These are phyloP conservation scores for Urocitellus parryii DNA, from an alignment of 2,113 vertebrate species.

Conservation along the genomic window DNA sequence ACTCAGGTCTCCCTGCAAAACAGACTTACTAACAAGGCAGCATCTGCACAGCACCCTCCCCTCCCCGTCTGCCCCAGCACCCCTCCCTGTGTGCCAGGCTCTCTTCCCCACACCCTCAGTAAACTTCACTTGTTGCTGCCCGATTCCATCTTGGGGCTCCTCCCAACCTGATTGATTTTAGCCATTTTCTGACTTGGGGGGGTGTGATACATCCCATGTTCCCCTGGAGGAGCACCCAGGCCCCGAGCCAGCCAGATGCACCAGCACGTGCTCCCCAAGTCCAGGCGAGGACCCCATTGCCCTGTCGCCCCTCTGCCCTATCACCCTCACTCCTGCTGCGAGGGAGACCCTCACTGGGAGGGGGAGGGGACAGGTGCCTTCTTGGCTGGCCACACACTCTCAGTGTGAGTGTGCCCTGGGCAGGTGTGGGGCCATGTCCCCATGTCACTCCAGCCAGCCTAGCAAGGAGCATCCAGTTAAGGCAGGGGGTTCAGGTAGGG, in stretches of 20 bases:
- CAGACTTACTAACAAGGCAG: not conserved
- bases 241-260: not conserved
- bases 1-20: not conserved
- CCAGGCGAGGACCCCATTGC: not conserved
- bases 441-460: not conserved
- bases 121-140: no score
- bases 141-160: not conserved
- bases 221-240: not conserved
- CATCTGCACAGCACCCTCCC: not conserved
- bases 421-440: not conserved
- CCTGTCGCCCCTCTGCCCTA: not conserved
- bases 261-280: not conserved
- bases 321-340: no score
- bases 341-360: no score
- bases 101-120: fast-evolving
- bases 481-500: not conserved
- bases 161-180: not conserved
- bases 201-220: not conserved
- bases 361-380: no score
- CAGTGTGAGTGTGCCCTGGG: not conserved
- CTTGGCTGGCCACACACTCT: not conserved
- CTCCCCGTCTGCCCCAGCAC: fast-evolving
- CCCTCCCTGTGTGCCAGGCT: no score
- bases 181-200: not conserved
- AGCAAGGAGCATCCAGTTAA: not conserved